Percentiles rank a stretch among this genome's conserved stretches.
Evolutionary conservation across 2,888 invertebrate genomes (phyloP).

Genomic region (Erpobdella octoculata): DNA sequence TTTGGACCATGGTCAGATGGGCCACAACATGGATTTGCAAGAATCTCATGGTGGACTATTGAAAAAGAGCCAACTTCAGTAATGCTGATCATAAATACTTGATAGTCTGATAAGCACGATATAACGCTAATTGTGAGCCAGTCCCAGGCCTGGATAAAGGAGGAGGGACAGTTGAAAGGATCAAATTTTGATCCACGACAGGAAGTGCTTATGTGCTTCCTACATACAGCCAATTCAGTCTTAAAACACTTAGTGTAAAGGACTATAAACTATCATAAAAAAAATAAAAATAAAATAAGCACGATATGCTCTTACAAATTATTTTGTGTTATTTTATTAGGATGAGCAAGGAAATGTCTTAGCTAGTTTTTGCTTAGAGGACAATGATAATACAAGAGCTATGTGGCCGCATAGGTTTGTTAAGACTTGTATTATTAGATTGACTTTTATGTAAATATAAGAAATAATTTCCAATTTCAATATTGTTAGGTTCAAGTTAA

Average conservation of each 20-base stretch:
- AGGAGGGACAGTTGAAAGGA: too few relatives aligned
- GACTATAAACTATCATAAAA: too few relatives aligned
- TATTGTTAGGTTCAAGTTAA: slow-evolving; percentile 69
- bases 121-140: too few relatives aligned
- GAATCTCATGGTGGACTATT: slow-evolving; percentile 81
- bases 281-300: background rate
- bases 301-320: background rate
- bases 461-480: background rate
- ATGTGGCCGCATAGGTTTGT: slow-evolving; percentile 28
- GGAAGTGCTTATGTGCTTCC: too few relatives aligned
- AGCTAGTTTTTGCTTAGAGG: slow-evolving; percentile 82
- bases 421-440: background rate
- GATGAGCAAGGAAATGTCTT: slow-evolving; percentile 61
- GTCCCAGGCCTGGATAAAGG: too few relatives aligned
- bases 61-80: slow-evolving; percentile 76
- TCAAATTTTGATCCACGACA: too few relatives aligned
- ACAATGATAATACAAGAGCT: slow-evolving; percentile 76
- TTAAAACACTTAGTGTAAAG: too few relatives aligned
- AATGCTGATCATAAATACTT: background rate
- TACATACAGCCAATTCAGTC: too few relatives aligned
- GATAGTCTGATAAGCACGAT: too few relatives aligned
- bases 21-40: slow-evolving; percentile 90
- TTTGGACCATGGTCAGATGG: slow-evolving; percentile 91
- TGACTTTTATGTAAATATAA: background rate
- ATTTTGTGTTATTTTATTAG: background rate